phyloP scores from a whole-genome alignment of 2,888 invertebrate genomes.

The Apamea crenata region DNA sequence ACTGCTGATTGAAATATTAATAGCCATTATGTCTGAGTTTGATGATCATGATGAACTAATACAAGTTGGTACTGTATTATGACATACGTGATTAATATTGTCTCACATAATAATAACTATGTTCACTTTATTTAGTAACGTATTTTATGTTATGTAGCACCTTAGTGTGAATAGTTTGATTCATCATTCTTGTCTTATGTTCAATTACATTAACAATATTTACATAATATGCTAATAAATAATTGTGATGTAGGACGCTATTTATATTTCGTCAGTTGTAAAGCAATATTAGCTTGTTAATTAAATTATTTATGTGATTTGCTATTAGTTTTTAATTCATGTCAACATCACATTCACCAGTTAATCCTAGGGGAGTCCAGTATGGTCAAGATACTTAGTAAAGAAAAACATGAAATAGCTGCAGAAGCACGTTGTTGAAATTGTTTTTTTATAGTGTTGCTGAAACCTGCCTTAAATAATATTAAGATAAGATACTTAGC shows the following conservation, averaged over 20 bases:
- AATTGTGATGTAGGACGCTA: conserved; percentile 35
- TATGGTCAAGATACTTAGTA: conserved; percentile 1
- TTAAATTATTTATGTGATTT: conserved; percentile 60
- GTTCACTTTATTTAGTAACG: conserved; percentile 16
- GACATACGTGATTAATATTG: conserved; percentile 27
- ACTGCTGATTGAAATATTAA: conserved; percentile 55
- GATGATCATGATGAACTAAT: conserved; percentile 27
- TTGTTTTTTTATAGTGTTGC: conserved; percentile 16
- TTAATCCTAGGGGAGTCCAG: conserved; percentile 10
- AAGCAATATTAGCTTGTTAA: conserved; percentile 57
- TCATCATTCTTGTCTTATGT: conserved; percentile 29
- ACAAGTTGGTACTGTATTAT: conserved; percentile 19
- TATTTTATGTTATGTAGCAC: conserved; percentile 18
- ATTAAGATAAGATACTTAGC: conserved; percentile 28
- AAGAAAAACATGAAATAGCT: conserved; percentile 7
- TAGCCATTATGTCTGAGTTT: conserved; percentile 47
- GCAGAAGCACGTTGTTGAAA: neutral
- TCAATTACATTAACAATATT: conserved; percentile 31
- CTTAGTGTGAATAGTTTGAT: conserved; percentile 1
- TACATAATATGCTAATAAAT: conserved; percentile 15
- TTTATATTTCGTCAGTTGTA: conserved; percentile 58
- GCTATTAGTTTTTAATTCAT: conserved; percentile 57
- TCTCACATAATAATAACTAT: conserved; percentile 22
- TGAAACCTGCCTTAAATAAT: conserved; percentile 37
- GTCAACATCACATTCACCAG: conserved; percentile 24